Evolutionary conservation across 2,113 vertebrate genomes (phyloP), one percentile per base, ranked within the genome.

Genomic region (Rousettus leschenaultii): DNA sequence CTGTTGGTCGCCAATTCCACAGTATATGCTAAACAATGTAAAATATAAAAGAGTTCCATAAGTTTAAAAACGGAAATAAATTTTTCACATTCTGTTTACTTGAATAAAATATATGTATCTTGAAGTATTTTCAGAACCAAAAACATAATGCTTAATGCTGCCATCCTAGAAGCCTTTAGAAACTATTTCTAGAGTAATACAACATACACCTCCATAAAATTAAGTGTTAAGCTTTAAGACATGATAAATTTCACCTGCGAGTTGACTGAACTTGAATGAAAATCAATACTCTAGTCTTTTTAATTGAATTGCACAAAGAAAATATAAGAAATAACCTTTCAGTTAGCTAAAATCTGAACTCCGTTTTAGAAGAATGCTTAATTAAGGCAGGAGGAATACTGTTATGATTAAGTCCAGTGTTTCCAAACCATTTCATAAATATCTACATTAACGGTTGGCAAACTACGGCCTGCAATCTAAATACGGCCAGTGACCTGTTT

Each of bases 1-100:
- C 97, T 96, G 97, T 97, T 98, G 98, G 98, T 98, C 95, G 96
- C 95, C 97, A 98, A 97, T 98, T 98, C 97, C 98, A 98, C 97
- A 98, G 97, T 97, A 98, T 98, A 98, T 97, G 98, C 97, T 98
- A 98, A 98, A 97, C 97, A 98, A 97, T 96, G 95, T 96, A 97
- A 98, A 98, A 98, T 98, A 95, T 88, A 98, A 97, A 97, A 98
- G 97, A 97, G 77, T 80, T 98, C 96, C 95, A 65, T 86, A 97
- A 98, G 94, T 91, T 97, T 98, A 96, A 88, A 96, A 97, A 92
- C 59, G 75, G 71, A 98, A 97, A 92, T 92, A 97, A 74, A 85
- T 79, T 89, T 93, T 92, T 96, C 95, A 97, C 92, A 84, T 65
- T 83, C 89, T 92, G 94, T 98, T 98, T 95, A 93, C 53, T 63